phyloP scores from a whole-genome alignment of 2,113 vertebrate species.

The Campylomormyrus tamandua region DNA sequence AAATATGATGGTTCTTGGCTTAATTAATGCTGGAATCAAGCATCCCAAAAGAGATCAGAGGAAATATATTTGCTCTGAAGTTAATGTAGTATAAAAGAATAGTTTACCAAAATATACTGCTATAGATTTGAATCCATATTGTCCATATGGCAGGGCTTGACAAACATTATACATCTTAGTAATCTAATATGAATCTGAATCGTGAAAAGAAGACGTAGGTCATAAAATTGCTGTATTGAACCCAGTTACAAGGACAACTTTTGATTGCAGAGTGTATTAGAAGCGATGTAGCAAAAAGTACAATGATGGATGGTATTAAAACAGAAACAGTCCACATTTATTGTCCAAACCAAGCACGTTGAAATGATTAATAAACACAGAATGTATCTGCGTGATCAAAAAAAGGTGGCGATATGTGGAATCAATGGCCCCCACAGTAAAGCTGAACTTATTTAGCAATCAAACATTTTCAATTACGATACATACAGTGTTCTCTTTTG shows the following conservation, averaged over 20 bases:
- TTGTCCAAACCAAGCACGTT: background rate
- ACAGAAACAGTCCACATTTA: conserved; percentile 12
- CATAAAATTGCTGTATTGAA: background rate
- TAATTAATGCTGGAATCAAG: background rate
- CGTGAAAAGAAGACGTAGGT: background rate
- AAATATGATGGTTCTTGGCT: background rate
- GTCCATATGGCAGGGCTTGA: background rate
- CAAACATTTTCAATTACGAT: background rate
- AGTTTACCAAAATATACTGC: background rate
- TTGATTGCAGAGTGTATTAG: background rate
- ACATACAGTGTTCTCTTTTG: background rate
- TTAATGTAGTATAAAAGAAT: background rate
- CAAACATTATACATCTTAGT: background rate
- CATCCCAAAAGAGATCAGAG: background rate
- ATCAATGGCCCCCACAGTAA: background rate
- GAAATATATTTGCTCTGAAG: background rate
- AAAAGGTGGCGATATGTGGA: background rate
- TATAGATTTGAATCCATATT: background rate
- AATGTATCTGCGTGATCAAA: background rate
- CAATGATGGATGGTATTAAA: background rate
- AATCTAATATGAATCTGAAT: background rate
- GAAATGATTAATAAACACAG: conserved; percentile 3
- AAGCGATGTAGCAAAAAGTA: background rate
- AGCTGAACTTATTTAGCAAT: conserved; percentile 11
- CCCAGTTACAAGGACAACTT: background rate